These are phyloP conservation scores for Callipepla californica DNA, from an alignment of 2,113 vertebrate genomes.

Conservation along the genomic window DNA sequence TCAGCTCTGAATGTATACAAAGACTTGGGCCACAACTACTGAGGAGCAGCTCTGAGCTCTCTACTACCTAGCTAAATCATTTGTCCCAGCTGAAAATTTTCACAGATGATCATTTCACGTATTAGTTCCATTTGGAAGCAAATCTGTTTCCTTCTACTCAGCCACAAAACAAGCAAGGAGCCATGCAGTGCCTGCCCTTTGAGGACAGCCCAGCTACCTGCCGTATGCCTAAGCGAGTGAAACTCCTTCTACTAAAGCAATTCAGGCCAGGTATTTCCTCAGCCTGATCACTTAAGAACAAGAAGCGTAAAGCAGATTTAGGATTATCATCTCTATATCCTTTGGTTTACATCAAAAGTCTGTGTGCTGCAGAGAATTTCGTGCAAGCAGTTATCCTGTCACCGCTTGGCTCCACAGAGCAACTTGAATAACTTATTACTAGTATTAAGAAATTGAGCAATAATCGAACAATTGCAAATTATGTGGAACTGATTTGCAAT, in stretches of 20 bases:
- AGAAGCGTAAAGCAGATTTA: background rate
- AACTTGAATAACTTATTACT: background rate
- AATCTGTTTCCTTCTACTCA: background rate
- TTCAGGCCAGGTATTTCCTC: background rate
- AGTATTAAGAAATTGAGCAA: background rate
- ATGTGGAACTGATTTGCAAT: background rate
- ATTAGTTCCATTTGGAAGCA: background rate
- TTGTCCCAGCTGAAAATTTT: background rate
- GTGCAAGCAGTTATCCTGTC: background rate
- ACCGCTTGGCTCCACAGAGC: background rate
- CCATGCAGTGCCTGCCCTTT: fast-evolving
- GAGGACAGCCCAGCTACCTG: background rate
- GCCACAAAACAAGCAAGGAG: fast-evolving
- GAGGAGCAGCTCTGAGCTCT: background rate
- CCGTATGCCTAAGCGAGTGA: background rate
- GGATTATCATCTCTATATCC: background rate
- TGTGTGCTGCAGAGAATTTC: background rate
- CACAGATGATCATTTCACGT: background rate
- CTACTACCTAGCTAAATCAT: background rate
- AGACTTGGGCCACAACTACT: fast-evolving
- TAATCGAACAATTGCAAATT: background rate
- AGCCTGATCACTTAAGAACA: background rate
- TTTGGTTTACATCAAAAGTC: background rate
- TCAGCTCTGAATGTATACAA: background rate
- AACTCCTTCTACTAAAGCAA: background rate